Evolutionary conservation across 2,797 vertebrate genomes (phyloP).

Genomic region (Brotula barbata): DNA sequence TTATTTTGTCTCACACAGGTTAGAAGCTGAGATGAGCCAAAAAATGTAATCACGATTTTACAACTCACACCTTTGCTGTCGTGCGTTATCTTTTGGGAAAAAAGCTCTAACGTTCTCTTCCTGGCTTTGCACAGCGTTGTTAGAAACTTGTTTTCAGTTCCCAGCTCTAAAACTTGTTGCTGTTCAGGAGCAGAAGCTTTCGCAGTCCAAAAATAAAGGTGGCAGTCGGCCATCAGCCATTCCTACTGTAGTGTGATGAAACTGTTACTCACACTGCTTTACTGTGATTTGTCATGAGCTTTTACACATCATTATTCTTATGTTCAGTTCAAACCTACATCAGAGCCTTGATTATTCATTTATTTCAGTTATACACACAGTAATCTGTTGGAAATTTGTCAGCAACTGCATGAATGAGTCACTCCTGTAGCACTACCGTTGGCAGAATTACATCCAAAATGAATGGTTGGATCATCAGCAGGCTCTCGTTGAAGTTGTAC

Average conservation of each 20-base stretch:
- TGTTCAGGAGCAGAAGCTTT: conserved; percentile 45
- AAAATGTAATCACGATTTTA: conserved; percentile 17
- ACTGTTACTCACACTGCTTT: conserved; percentile 45
- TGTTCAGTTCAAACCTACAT: conserved; percentile 57
- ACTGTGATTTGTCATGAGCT: conserved; percentile 66
- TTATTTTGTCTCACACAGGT: conserved; percentile 11
- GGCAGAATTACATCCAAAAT: conserved; percentile 23
- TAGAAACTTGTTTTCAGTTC: conserved; percentile 45
- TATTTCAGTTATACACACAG: conserved; percentile 29
- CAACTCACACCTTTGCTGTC: conserved; percentile 19
- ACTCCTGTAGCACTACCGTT: conserved; percentile 10
- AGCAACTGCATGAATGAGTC: conserved; percentile 32
- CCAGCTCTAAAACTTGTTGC: conserved; percentile 28
- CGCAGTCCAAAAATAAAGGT: conserved; percentile 65
- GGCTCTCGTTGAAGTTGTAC: not conserved
- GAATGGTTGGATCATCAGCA: not conserved
- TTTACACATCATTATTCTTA: conserved; percentile 50
- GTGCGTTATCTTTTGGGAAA: conserved; percentile 10
- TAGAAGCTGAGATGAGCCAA: conserved; percentile 9
- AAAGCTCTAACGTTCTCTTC: conserved; percentile 8
- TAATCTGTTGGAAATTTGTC: conserved; percentile 32
- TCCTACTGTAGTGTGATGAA: conserved; percentile 67
- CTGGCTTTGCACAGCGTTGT: conserved; percentile 30
- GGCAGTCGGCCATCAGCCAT: conserved; percentile 55
- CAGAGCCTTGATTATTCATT: conserved; percentile 64